Conservation (phyloP, 2,888 invertebrate species). For the Eristalis tenax region DNA sequence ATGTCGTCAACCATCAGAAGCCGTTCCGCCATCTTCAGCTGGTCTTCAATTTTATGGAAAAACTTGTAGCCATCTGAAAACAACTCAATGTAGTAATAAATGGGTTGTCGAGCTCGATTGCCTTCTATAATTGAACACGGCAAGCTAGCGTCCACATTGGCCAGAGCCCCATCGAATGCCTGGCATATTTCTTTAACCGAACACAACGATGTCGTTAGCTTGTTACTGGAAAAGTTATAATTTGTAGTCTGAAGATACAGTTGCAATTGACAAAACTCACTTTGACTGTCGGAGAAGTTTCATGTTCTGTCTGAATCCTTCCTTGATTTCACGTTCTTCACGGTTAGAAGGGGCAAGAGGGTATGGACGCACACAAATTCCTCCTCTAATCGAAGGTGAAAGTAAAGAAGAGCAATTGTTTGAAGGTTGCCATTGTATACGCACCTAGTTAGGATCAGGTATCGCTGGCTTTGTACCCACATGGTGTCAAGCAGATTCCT, state of each 20-base stretch:
- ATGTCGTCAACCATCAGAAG: constrained; percentile 42
- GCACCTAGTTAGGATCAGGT: constrained; percentile 48
- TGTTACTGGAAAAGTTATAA: background rate
- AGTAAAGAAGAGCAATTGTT: background rate
- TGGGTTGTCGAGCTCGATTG: constrained; percentile 22
- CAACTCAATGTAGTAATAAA: constrained; percentile 49
- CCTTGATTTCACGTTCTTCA: constrained; percentile 2
- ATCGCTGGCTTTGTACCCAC: constrained; percentile 38
- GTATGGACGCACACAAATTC: constrained; percentile 36
- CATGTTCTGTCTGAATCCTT: constrained; percentile 17
- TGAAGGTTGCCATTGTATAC: too few species aligned
- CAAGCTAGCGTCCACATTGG: constrained; percentile 11
- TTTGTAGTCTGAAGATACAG: background rate
- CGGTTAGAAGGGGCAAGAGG: constrained; percentile 10
- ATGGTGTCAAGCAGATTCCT: constrained; percentile 16
- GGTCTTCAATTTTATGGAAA: constrained; percentile 11
- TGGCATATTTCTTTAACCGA: constrained; percentile 9
- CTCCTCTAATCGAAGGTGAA: constrained; percentile 19
- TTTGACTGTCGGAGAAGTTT: background rate
- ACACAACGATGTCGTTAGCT: constrained; percentile 21
- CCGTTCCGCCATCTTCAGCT: constrained; percentile 1
- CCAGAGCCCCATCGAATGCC: constrained; percentile 29
- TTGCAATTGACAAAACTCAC: constrained; percentile 12
- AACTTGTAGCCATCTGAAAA: constrained; percentile 33
- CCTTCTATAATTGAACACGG: constrained; percentile 45